These are phyloP conservation scores for Caenorhabditis japonica DNA, from an alignment of 2,888 invertebrate species.

Conservation along the genomic window DNA sequence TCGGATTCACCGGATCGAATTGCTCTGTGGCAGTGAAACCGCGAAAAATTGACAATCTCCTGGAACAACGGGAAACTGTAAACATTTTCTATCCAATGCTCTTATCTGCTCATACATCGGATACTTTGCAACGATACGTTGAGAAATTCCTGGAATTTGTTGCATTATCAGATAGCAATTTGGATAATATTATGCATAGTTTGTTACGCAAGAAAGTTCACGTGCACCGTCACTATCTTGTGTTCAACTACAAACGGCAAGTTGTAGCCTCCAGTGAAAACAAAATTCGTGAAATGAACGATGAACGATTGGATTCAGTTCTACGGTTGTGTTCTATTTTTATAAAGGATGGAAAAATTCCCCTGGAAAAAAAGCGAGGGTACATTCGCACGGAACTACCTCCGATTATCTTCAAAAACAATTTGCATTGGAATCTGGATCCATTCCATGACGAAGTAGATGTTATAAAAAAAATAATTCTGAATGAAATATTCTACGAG, in stretches of 20 bases:
- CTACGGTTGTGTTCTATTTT: slow-evolving; percentile 3
- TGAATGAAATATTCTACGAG: slow-evolving; percentile 32
- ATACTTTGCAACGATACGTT: slow-evolving; percentile 18
- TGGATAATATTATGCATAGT: slow-evolving; percentile 24
- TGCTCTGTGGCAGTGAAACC: slow-evolving; percentile 48
- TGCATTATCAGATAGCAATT: background rate
- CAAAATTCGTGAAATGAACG: background rate
- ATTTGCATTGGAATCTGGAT: slow-evolving; percentile 29
- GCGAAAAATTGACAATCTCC: too few relatives aligned
- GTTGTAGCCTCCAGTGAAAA: slow-evolving; percentile 9
- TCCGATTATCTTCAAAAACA: slow-evolving; percentile 27
- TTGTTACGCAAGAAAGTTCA: slow-evolving; percentile 39
- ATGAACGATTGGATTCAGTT: slow-evolving; percentile 5
- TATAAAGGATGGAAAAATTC: slow-evolving; percentile 6
- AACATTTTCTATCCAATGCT: slow-evolving; percentile 51
- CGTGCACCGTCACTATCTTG: slow-evolving; percentile 32
- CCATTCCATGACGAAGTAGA: slow-evolving; percentile 33
- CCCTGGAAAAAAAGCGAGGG: background rate
- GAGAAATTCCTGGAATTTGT: slow-evolving; percentile 28
- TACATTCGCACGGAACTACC: slow-evolving; percentile 11
- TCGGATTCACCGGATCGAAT: slow-evolving; percentile 74
- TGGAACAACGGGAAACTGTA: background rate
- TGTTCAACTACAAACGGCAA: slow-evolving; percentile 50
- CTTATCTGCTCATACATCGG: slow-evolving; percentile 56
- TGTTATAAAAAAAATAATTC: background rate